phyloP scores from a whole-genome alignment of 2,888 invertebrate genomes.

The Baccha elongata region DNA sequence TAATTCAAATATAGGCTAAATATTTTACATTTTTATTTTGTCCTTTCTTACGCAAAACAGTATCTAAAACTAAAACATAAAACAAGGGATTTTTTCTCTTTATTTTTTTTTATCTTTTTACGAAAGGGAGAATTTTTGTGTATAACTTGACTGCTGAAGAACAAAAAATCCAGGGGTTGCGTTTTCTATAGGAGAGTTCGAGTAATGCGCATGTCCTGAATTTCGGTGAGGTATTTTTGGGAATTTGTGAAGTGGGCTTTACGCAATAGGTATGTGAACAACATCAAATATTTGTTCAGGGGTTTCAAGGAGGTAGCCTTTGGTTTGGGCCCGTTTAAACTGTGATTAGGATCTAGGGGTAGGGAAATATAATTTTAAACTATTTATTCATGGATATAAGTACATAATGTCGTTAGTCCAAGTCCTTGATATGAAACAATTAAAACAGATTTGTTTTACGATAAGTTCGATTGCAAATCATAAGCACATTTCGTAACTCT shows the following conservation, averaged over 20 bases:
- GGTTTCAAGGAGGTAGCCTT: conserved; percentile 3
- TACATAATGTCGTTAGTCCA: too few species aligned
- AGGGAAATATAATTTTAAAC: neutral
- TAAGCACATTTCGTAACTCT: too few species aligned
- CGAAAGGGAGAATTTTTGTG: conserved; percentile 21
- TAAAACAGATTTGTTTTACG: too few species aligned
- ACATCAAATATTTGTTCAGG: neutral
- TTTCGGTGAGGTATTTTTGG: conserved; percentile 45
- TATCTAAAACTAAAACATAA: neutral
- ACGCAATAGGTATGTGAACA: conserved; percentile 36
- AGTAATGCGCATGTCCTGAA: conserved; percentile 41
- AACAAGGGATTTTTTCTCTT: conserved; percentile 62
- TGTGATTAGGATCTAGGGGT: conserved; percentile 43
- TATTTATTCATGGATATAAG: too few species aligned
- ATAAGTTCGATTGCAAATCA: too few species aligned
- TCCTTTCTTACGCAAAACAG: conserved; percentile 20
- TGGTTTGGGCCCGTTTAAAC: neutral
- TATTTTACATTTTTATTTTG: conserved; percentile 27
- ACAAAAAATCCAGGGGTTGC: conserved; percentile 33
- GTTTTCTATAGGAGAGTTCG: conserved; percentile 17
- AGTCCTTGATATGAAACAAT: too few species aligned
- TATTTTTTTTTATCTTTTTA: conserved; percentile 39
- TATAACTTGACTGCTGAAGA: neutral
- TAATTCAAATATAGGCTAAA: conserved; percentile 69
- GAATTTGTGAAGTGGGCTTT: conserved; percentile 36